phyloP scores from a whole-genome alignment of 1,140 invertebrate genomes.

The Cotesia glomerata region DNA sequence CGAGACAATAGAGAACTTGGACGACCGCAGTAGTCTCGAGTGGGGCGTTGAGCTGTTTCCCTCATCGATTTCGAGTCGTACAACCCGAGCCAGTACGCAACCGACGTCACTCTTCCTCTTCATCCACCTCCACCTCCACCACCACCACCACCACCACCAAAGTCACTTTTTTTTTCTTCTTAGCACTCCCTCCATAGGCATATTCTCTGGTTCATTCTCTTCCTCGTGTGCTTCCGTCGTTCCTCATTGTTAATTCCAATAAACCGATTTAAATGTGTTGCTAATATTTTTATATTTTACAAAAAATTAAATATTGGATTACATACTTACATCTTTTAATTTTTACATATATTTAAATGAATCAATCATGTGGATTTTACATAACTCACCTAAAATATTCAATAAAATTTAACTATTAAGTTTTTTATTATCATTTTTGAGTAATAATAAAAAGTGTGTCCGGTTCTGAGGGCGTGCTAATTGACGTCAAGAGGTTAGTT shows the following conservation, averaged over 20 bases:
- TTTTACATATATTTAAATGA: too few species aligned
- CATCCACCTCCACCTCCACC: neutral
- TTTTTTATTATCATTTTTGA: neutral
- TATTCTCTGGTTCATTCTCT: neutral
- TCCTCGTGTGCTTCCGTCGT: neutral
- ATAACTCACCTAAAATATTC: too few species aligned
- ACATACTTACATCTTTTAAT: too few species aligned
- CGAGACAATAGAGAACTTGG: neutral
- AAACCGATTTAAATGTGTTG: too few species aligned
- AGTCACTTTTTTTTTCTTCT: too few species aligned
- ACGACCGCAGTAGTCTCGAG: slow-evolving; percentile 28
- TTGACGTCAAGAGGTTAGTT: slow-evolving; percentile 20
- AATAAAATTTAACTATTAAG: too few species aligned
- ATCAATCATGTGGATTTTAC: too few species aligned
- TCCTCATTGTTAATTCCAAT: neutral
- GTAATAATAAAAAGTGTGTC: neutral
- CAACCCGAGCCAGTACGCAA: neutral
- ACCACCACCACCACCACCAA: too few species aligned
- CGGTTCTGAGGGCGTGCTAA: neutral
- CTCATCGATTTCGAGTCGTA: slow-evolving; percentile 27
- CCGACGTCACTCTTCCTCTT: slow-evolving; percentile 8
- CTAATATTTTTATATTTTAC: too few species aligned
- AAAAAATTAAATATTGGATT: too few species aligned
- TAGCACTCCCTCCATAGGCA: too few species aligned
- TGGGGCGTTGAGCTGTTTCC: slow-evolving; percentile 28